Conservation (phyloP, 2,113 vertebrate species). For the Numida meleagris region DNA sequence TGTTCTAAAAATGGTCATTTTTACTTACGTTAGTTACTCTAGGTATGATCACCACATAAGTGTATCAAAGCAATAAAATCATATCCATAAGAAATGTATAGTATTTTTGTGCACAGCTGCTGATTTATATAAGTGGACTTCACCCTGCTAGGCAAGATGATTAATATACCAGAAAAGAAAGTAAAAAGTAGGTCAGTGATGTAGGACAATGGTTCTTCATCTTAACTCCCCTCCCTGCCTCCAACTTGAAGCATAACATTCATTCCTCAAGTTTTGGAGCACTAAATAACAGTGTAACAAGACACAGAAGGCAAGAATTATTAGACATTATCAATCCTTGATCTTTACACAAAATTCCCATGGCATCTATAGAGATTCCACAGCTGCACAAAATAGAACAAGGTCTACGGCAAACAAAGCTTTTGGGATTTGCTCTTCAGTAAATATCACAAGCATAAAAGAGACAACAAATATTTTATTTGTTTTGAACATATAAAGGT, state of each 20-base stretch:
- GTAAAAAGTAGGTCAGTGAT: conserved; percentile 34
- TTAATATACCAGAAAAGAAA: conserved; percentile 22
- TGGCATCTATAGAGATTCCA: not conserved
- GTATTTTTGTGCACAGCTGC: not conserved
- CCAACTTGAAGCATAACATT: not conserved
- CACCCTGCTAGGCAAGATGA: not conserved
- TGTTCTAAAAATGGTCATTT: not conserved
- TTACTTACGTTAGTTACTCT: not conserved
- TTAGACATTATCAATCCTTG: not conserved
- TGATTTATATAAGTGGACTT: conserved; percentile 18
- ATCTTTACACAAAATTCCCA: conserved; percentile 50
- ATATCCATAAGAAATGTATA: not conserved
- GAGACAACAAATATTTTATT: conserved; percentile 65
- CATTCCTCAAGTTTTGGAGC: not conserved
- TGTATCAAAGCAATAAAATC: not conserved
- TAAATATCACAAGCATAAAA: conserved; percentile 19
- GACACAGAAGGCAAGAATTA: not conserved
- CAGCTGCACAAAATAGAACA: conserved; percentile 9
- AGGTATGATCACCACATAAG: not conserved
- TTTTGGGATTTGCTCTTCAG: conserved; percentile 28
- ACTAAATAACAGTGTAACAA: not conserved
- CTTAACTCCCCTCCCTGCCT: not conserved
- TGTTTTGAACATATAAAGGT: conserved; percentile 56
- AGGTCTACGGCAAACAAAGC: not conserved
- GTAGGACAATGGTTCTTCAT: not conserved